Conservation (phyloP, 2,113 vertebrate genomes). For the Lynx canadensis region DNA sequence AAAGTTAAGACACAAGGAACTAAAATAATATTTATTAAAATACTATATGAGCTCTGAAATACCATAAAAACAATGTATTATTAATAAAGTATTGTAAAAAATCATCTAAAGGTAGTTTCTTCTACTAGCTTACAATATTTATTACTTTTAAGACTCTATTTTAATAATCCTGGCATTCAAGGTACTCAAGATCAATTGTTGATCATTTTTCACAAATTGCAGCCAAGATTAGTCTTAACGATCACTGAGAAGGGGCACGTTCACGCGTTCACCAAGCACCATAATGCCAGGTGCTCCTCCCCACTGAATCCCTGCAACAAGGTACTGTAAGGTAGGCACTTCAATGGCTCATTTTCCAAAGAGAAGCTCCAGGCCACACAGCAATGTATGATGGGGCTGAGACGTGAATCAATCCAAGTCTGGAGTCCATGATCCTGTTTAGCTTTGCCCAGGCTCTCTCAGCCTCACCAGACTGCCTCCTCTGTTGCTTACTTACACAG, state of each 20-base stretch:
- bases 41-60: neutral
- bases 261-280: neutral
- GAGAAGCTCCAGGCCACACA: neutral
- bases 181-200: neutral
- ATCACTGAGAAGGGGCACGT: neutral
- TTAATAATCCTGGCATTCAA: neutral
- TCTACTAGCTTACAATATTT: neutral
- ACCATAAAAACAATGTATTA: neutral
- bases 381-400: neutral
- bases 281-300: neutral
- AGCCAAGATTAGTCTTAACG: neutral
- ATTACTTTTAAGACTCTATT: neutral
- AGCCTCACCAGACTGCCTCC: neutral
- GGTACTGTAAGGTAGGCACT: neutral
- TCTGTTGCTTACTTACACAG: neutral
- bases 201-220: neutral
- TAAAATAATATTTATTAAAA: constrained; percentile 22
- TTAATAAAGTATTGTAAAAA: neutral
- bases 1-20: neutral
- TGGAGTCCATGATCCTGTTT: neutral
- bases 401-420: neutral
- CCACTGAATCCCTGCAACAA: neutral
- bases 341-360: neutral
- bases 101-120: neutral
- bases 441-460: neutral